Evolutionary conservation across 2,888 invertebrate genomes (phyloP).

Genomic region (Cosmopolites sordidus): DNA sequence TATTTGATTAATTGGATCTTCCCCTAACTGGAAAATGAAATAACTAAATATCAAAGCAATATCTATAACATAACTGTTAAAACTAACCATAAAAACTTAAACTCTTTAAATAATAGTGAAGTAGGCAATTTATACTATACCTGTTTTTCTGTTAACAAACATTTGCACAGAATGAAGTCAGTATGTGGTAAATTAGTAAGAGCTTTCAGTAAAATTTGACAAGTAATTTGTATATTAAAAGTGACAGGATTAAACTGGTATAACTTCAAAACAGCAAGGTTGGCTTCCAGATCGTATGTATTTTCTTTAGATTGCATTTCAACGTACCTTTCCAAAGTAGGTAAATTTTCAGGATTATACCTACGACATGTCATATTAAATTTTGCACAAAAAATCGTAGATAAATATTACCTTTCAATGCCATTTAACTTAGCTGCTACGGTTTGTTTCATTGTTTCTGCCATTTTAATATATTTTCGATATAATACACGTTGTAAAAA

Average conservation of each 20-base stretch:
- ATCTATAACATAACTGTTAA: too few species aligned
- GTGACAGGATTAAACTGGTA: constrained; percentile 93
- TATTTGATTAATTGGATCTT: constrained; percentile 82
- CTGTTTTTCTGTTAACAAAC: constrained; percentile 77
- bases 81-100: too few species aligned
- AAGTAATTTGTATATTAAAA: constrained; percentile 79
- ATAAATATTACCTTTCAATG: constrained; percentile 72
- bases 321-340: constrained; percentile 86
- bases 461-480: constrained; percentile 55
- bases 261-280: constrained; percentile 91
- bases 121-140: constrained; percentile 46
- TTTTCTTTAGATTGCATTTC: constrained; percentile 90
- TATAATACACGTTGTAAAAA: too few species aligned
- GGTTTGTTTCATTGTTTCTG: constrained; percentile 80
- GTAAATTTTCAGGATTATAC: constrained; percentile 94
- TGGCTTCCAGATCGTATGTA: constrained; percentile 94
- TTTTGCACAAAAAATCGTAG: not conserved
- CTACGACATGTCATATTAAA: constrained; percentile 49
- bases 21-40: constrained; percentile 60
- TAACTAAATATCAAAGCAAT: too few species aligned
- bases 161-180: constrained; percentile 97
- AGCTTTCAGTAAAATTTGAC: constrained; percentile 89
- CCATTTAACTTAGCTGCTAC: constrained; percentile 84
- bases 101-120: too few species aligned
- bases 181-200: constrained; percentile 96